Conservation (phyloP, 1,140 invertebrate species). For the Paracyclopina nana region DNA sequence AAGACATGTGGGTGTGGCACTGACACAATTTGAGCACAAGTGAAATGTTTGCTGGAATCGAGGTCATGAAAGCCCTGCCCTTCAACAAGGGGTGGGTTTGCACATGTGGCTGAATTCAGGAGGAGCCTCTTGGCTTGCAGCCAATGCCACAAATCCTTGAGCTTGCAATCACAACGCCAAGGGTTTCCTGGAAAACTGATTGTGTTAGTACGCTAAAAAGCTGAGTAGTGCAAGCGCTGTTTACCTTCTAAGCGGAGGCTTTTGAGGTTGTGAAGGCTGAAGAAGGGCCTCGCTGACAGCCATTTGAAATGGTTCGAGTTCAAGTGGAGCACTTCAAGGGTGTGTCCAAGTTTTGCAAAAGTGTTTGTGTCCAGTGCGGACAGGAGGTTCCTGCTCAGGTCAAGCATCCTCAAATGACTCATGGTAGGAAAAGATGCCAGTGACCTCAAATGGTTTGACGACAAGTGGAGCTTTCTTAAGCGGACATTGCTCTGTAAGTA, state of each 20-base stretch:
- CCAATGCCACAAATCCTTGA: slow-evolving; percentile 57
- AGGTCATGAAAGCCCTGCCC: slow-evolving; percentile 42
- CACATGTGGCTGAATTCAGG: slow-evolving; percentile 40
- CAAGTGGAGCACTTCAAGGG: slow-evolving; percentile 46
- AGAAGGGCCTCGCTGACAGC: slow-evolving; percentile 41
- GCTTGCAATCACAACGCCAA: slow-evolving; percentile 66
- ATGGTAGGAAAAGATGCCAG: slow-evolving; percentile 39
- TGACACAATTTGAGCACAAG: slow-evolving; percentile 42
- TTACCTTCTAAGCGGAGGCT: slow-evolving; percentile 51
- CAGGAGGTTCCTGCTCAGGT: slow-evolving; percentile 52
- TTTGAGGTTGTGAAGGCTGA: slow-evolving; percentile 45
- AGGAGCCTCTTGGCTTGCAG: slow-evolving; percentile 49
- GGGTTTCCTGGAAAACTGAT: no score
- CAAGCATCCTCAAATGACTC: slow-evolving; percentile 44
- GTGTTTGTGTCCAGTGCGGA: slow-evolving; percentile 25
- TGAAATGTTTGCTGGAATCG: no score
- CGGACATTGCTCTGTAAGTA: slow-evolving; percentile 47
- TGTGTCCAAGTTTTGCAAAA: slow-evolving; percentile 37
- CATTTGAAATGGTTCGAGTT: slow-evolving; percentile 44
- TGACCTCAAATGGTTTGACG: slow-evolving; percentile 32
- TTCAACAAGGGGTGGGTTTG: slow-evolving; percentile 34
- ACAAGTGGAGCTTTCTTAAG: no score
- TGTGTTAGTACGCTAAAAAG: no score
- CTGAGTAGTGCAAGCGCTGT: no score
- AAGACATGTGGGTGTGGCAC: slow-evolving; percentile 35